Percentiles rank a stretch among this genome's conserved stretches.
These are phyloP conservation scores for Tinea pellionella DNA, from an alignment of 2,888 invertebrate genomes.

Conservation along the genomic window DNA sequence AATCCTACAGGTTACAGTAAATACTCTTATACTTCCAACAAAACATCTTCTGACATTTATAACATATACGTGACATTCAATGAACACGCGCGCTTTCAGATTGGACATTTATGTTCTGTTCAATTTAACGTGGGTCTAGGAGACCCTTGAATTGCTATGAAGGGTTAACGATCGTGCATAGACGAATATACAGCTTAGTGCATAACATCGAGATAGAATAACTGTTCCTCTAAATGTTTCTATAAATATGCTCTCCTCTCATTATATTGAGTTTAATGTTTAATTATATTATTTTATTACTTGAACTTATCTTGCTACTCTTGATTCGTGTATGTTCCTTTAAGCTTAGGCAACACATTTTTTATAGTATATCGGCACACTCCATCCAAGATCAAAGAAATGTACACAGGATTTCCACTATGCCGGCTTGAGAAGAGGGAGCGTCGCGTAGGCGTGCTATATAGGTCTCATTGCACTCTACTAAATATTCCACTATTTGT, in stretches of 20 bases:
- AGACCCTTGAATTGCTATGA: not conserved
- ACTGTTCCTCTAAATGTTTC: not conserved
- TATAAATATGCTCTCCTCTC: not conserved
- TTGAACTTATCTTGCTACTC: not conserved
- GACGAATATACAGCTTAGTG: not conserved
- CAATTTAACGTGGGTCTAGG: not conserved
- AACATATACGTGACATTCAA: conserved; percentile 6
- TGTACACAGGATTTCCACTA: no score
- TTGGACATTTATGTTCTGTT: conserved; percentile 5
- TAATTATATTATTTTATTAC: not conserved
- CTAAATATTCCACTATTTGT: no score
- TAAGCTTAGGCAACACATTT: no score
- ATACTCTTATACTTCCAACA: not conserved
- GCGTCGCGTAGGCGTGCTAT: no score
- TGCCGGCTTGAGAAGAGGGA: no score
- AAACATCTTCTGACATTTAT: conserved; percentile 4
- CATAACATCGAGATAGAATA: not conserved
- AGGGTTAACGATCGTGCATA: conserved; percentile 3
- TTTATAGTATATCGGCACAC: no score
- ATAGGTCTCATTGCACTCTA: no score
- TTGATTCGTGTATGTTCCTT: no score
- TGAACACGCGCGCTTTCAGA: conserved; percentile 5
- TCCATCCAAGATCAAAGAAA: no score
- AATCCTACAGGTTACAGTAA: not conserved
- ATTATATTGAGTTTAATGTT: not conserved